A percentile compares a stretch with the other conserved stretches of the same genome.
phyloP scores from a whole-genome alignment of 2,888 invertebrate species.

The Pristionchus fissidentatus region DNA sequence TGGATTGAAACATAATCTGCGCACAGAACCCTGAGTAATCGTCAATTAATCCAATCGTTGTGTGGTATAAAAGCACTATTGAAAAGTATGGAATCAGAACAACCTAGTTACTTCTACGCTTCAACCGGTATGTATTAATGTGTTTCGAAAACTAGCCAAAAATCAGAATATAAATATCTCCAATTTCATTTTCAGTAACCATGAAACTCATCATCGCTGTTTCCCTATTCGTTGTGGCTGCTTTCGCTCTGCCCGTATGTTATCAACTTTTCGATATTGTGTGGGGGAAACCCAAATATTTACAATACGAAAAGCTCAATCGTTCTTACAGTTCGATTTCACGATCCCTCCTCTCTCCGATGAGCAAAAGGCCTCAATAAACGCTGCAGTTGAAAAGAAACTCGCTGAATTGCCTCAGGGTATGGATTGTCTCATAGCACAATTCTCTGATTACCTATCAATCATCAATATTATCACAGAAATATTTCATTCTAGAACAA shows the following conservation, averaged over 20 bases:
- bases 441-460: no score
- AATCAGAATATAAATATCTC: no score
- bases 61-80: no score
- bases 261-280: not conserved
- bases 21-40: no score
- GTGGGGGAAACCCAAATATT: not conserved
- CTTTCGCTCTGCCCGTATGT: not conserved
- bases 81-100: no score
- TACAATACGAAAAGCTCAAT: no score
- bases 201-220: not conserved
- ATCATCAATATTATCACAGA: not conserved
- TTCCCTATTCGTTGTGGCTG: not conserved
- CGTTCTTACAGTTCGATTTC: not conserved
- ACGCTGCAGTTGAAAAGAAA: not conserved
- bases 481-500: not conserved
- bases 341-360: not conserved
- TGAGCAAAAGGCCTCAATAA: not conserved
- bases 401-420: not conserved
- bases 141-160: no score
- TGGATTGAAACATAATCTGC: no score
- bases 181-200: slow-evolving; percentile 2
- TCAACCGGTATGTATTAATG: no score
- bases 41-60: no score
- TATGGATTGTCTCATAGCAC: no score
- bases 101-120: no score